phyloP scores from a whole-genome alignment of 2,797 vertebrate species.

The Gambelia wislizenii region DNA sequence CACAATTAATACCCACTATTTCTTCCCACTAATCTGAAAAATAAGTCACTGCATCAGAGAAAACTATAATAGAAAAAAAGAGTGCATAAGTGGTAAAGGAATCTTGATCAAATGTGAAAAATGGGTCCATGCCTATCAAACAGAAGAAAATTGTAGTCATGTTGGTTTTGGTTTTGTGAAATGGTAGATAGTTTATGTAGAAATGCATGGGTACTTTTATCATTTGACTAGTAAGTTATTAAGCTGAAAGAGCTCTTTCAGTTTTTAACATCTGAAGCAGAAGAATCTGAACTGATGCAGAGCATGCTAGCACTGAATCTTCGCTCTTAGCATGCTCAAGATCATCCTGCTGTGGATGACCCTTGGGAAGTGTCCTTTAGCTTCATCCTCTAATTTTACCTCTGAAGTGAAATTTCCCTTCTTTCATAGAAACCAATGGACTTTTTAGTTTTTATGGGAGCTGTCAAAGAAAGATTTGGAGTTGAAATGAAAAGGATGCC shows the following conservation, averaged over 20 bases:
- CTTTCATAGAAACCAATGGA: neutral
- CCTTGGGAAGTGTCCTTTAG: neutral
- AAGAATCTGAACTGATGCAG: neutral
- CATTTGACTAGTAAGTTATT: neutral
- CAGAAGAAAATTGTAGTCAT: neutral
- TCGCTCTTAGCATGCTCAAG: neutral
- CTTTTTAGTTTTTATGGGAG: neutral
- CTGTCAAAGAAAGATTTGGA: neutral
- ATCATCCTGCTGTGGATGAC: neutral
- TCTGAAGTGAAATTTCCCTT: neutral
- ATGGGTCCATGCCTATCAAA: neutral
- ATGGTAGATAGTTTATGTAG: no score
- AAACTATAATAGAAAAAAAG: neutral
- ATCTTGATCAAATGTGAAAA: neutral
- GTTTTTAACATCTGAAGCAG: neutral
- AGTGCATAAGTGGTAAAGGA: neutral
- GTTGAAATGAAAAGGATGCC: neutral
- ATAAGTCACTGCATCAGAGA: neutral
- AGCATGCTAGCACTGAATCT: neutral
- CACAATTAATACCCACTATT: neutral
- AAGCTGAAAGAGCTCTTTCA: neutral
- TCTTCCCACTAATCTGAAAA: neutral
- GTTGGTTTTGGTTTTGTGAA: no score
- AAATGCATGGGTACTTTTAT: no score
- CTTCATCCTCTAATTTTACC: neutral